phyloP scores from a whole-genome alignment of 1,140 invertebrate genomes.

The Drosophila pruinosa region DNA sequence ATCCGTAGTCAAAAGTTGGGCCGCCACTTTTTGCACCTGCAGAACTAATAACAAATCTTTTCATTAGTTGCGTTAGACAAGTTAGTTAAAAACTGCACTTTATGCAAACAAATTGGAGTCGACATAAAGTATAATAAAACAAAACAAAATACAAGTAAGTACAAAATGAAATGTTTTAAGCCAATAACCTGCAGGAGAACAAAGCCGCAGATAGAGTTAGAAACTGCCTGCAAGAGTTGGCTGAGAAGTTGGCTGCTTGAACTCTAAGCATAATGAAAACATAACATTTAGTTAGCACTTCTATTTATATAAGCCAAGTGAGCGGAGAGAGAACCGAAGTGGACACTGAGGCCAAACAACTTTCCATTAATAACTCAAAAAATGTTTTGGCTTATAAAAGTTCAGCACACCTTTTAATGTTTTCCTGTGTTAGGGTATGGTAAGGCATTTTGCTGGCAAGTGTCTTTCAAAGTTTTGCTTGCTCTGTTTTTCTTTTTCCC shows the following conservation, averaged over 20 bases:
- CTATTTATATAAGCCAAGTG: conserved; percentile 56
- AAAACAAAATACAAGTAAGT: neutral
- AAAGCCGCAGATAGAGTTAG: conserved; percentile 20
- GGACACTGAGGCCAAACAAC: conserved; percentile 27
- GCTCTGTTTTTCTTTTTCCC: conserved; percentile 2
- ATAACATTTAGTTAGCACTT: conserved; percentile 80
- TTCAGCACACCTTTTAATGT: conserved; percentile 44
- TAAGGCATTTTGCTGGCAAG: conserved; percentile 10
- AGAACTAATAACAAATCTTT: conserved; percentile 79
- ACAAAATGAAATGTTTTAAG: conserved; percentile 53
- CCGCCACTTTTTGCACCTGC: conserved; percentile 61
- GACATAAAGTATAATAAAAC: conserved; percentile 11
- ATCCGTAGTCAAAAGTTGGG: conserved; percentile 51
- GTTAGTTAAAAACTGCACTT: conserved; percentile 79
- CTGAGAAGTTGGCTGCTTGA: conserved; percentile 36
- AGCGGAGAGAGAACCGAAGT: neutral
- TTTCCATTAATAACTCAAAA: conserved; percentile 80
- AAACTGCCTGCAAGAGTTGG: conserved; percentile 33
- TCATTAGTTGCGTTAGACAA: conserved; percentile 80
- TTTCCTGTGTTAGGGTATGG: neutral
- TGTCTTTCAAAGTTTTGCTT: conserved; percentile 34
- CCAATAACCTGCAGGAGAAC: conserved; percentile 53
- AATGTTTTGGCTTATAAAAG: conserved; percentile 73
- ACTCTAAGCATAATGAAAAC: conserved; percentile 74
- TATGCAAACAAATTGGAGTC: conserved; percentile 64